phyloP scores from a whole-genome alignment of 1,140 invertebrate genomes.

The Paralvinella palmiformis region DNA sequence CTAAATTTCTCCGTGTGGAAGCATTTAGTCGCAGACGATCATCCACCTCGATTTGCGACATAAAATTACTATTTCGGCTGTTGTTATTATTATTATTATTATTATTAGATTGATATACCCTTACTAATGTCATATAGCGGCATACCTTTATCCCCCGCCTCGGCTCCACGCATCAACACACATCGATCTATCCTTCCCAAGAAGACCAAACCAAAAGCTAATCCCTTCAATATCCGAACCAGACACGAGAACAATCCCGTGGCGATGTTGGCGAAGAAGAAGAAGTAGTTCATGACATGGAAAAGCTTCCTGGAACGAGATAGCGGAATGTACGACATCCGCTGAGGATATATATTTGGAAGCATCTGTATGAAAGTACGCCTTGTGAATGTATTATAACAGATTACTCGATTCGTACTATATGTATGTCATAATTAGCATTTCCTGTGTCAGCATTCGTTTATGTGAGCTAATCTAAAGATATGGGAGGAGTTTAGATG shows the following conservation, averaged over 20 bases:
- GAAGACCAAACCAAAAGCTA: slow-evolving; percentile 10
- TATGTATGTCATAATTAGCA: neutral
- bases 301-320: neutral
- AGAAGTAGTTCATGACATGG: slow-evolving; percentile 8
- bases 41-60: no score
- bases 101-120: no score
- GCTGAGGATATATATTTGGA: no score
- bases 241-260: slow-evolving; percentile 13
- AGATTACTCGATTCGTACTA: neutral
- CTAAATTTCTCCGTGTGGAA: no score
- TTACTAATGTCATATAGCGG: slow-evolving; percentile 5
- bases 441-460: no score
- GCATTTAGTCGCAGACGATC: no score
- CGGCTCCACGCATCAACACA: neutral
- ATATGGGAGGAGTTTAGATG: no score
- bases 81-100: no score
- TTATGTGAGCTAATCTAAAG: no score
- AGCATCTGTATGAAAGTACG: no score
- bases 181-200: slow-evolving; percentile 9
- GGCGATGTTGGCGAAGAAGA: slow-evolving; percentile 7
- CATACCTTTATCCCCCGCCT: slow-evolving; percentile 8
- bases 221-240: neutral
- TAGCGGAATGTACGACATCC: no score
- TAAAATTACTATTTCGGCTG: no score
- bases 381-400: neutral